A percentile compares a stretch with the other conserved stretches of the same genome.
These are phyloP conservation scores for Neoitamus cyanurus DNA, from an alignment of 2,888 invertebrate species.

Conservation along the genomic window DNA sequence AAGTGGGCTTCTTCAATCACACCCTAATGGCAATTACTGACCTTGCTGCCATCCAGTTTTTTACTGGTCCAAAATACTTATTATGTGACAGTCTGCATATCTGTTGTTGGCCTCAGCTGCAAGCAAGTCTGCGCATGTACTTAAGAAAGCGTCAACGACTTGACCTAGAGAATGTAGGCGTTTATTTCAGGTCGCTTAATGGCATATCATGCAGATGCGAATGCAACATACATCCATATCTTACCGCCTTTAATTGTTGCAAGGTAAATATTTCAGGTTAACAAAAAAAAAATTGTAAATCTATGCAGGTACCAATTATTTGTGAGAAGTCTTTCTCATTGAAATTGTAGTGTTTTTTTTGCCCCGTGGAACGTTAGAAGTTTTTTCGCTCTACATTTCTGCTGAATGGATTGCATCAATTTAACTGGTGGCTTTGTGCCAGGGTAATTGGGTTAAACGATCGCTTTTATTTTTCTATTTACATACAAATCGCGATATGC, in stretches of 20 bases:
- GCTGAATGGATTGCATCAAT: neutral
- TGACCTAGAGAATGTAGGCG: conserved; percentile 32
- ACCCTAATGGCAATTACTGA: neutral
- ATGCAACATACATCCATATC: neutral
- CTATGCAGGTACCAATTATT: neutral
- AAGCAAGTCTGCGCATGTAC: neutral
- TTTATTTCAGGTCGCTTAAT: neutral
- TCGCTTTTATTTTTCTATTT: neutral
- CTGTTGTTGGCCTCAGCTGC: neutral
- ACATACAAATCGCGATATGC: neutral
- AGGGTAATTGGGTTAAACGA: neutral
- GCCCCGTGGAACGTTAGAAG: neutral
- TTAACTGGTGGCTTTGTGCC: neutral
- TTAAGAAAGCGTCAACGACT: neutral
- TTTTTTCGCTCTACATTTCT: neutral
- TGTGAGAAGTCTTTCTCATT: neutral
- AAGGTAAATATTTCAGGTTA: neutral
- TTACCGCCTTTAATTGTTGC: neutral
- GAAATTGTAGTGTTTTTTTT: neutral
- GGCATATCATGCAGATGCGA: neutral
- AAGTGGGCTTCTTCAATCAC: neutral
- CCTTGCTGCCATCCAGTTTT: conserved; percentile 6
- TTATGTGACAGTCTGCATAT: neutral
- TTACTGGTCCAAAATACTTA: neutral
- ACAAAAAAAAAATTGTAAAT: neutral